A percentile compares a stretch with the other conserved stretches of the same genome.
Conservation (phyloP, 2,113 vertebrate species). For the Agapornis roseicollis region DNA sequence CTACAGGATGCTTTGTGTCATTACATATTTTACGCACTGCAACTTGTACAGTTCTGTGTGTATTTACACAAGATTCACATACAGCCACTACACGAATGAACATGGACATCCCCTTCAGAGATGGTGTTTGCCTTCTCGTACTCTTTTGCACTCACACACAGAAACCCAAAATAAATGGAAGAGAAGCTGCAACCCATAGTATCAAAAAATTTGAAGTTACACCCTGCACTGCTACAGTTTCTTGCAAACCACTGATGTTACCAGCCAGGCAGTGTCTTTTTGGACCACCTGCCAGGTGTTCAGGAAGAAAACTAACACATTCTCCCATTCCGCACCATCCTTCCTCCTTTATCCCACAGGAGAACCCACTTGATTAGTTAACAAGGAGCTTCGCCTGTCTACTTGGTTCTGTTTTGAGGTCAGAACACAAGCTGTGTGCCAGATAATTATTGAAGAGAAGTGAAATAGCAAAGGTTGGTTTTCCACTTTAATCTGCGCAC, state of each 20-base stretch:
- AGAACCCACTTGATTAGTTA: not conserved
- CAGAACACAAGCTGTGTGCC: not conserved
- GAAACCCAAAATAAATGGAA: not conserved
- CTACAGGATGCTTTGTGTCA: not conserved
- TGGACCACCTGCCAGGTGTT: not conserved
- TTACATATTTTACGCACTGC: not conserved
- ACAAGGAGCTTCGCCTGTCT: not conserved
- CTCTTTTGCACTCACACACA: not conserved
- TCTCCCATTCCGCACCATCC: not conserved
- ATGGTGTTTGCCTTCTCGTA: not conserved
- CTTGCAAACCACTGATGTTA: not conserved
- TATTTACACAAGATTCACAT: not conserved
- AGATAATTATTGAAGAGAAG: not conserved
- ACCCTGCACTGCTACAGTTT: not conserved
- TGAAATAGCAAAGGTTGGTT: not conserved
- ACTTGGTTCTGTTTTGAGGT: not conserved
- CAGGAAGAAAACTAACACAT: not conserved
- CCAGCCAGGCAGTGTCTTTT: not conserved
- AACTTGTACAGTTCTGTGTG: not conserved
- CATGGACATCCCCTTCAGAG: fast-evolving
- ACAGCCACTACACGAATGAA: not conserved
- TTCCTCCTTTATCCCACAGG: not conserved
- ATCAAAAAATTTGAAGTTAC: not conserved
- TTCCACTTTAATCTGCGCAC: not conserved
- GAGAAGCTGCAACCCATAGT: not conserved